Evolutionary conservation across 2,888 invertebrate species (phyloP).

Genomic region (Tanytarsus gracilentus): DNA sequence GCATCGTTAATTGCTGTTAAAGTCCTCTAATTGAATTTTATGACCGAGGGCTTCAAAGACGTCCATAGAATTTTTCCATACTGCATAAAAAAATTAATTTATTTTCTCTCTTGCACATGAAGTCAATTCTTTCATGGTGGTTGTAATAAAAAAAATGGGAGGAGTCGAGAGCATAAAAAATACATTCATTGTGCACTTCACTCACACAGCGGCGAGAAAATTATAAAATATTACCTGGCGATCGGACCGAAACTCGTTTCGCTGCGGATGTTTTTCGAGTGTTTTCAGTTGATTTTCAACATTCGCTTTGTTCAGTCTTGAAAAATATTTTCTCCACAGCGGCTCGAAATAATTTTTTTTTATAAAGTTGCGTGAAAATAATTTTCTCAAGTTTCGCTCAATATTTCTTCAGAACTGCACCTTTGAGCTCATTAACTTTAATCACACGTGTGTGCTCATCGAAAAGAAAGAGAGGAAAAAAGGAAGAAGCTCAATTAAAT

Average conservation of each 20-base stretch:
- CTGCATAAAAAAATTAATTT: no score
- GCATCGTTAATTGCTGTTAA: no score
- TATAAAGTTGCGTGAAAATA: conserved; percentile 10
- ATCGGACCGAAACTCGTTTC: conserved; percentile 18
- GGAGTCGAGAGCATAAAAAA: neutral
- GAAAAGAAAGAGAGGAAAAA: neutral
- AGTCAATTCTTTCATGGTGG: conserved; percentile 20
- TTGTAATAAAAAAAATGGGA: neutral
- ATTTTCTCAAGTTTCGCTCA: neutral
- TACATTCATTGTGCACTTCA: conserved; percentile 9
- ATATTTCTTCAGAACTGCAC: conserved; percentile 16
- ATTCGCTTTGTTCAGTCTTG: conserved; percentile 25
- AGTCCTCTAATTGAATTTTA: no score
- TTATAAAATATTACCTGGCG: conserved; percentile 7
- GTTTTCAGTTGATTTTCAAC: conserved; percentile 27
- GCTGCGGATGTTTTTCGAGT: conserved; percentile 15
- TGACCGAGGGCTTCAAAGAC: no score
- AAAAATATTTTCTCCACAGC: neutral
- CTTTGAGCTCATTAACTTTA: conserved; percentile 27
- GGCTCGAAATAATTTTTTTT: neutral
- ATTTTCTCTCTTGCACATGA: no score
- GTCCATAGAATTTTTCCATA: no score
- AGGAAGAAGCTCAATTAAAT: neutral
- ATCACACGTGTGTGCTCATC: conserved; percentile 3
- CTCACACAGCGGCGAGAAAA: neutral